Evolutionary conservation across 2,888 invertebrate species (phyloP).

Genomic region (Cenopis cana): DNA sequence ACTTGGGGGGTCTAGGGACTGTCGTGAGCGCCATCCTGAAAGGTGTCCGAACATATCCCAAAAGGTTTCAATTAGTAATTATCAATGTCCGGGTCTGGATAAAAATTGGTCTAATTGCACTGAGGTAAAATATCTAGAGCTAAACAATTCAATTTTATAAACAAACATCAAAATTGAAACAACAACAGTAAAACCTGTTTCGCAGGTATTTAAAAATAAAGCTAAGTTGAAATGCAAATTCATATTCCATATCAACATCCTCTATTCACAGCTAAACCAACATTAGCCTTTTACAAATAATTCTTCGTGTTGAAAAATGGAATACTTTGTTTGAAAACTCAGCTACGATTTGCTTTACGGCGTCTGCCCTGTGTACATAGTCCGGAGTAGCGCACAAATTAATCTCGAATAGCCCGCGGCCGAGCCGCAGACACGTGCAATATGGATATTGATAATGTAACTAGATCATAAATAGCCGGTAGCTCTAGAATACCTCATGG

Average conservation of each 20-base stretch:
- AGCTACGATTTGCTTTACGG: conserved; percentile 54
- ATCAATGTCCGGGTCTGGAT: no score
- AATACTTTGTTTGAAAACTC: conserved; percentile 46
- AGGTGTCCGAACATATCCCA: no score
- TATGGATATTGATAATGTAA: conserved; percentile 46
- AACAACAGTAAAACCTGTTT: background rate
- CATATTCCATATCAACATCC: conserved; percentile 7
- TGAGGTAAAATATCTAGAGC: no score
- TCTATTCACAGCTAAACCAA: conserved; percentile 24
- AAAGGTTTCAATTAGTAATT: no score
- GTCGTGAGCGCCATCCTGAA: no score
- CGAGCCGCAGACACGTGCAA: conserved; percentile 68
- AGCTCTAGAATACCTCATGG: conserved; percentile 29
- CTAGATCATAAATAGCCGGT: conserved; percentile 40
- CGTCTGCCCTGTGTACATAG: conserved; percentile 73
- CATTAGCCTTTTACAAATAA: conserved; percentile 2
- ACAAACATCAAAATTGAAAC: no score
- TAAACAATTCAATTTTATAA: no score
- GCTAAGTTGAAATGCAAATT: conserved; percentile 9
- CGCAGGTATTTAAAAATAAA: background rate
- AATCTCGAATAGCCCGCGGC: conserved; percentile 78
- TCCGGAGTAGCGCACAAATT: conserved; percentile 75
- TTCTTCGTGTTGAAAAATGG: conserved; percentile 5
- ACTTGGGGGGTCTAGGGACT: no score
- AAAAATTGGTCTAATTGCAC: no score